Base-by-base conservation (phyloP, 2,888 invertebrate genomes). In the Fissipunctia ypsillon region DNA sequence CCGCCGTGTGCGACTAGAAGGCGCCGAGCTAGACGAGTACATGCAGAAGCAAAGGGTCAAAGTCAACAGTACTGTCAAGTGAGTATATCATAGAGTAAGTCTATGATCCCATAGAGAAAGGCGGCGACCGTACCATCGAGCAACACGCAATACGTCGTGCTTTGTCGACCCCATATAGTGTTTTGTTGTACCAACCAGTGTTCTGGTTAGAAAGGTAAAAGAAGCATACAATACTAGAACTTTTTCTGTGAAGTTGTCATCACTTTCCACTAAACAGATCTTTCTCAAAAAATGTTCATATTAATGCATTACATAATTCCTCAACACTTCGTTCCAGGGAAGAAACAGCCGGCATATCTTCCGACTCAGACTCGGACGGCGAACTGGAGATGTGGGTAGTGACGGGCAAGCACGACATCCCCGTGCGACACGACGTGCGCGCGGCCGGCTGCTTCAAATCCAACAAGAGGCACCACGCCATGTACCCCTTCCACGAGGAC, bases 401-500 rank as follows among this genome's bases (percentile, higher is more conserved):
- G 78, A 97, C 97, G 1, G 98, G 98, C 0, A 97, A 98, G 67
- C 99, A 99, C 92, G 99, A 99, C 94, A 97, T 98, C 87, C 98
- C 98, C 54, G 98, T 98, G n/a, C 97, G 98, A 41, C 97, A 97
- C 75, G 95, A 97, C 97, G 63, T 97, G 94, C 85, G 97, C 93
- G 89, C 94, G n/a, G 71, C 87, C 0, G 95, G 95, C 69, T 95
- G 93, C 91, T 96, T 96, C 93, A 91, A 97, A 97, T 86, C 97
- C 96, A 84, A 98, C 98, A 70, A 99, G 95, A 98, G 99, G 72
- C 98, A 99, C 88, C 98, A 99, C 93, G 99, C 99, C 0, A 99
- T 99, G 98, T 99, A 98, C 95, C 99, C 99, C 1, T 98, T 98
- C 91, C 97, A 98, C 61, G 99, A 99, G 92, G 99, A 99, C 78